A percentile compares a stretch with the other conserved stretches of the same genome.
phyloP scores from a whole-genome alignment of 2,113 vertebrate genomes.

The Hippoglossus stenolepis region DNA sequence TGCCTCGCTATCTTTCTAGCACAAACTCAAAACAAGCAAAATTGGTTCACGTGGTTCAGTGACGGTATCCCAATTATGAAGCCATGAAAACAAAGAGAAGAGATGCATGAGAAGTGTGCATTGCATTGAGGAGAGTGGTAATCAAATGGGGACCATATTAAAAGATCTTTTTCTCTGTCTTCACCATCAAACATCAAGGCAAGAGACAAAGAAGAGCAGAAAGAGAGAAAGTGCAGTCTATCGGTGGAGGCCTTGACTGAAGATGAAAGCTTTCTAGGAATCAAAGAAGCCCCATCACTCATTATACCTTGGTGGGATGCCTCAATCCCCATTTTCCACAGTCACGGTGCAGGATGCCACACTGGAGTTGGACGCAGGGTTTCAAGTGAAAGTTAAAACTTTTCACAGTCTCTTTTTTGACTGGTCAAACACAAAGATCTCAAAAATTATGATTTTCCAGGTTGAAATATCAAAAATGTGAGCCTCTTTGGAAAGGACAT shows the following conservation, averaged over 20 bases:
- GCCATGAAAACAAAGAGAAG: conserved; percentile 35
- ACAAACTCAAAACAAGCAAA: conserved; percentile 54
- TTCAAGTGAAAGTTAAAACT: conserved; percentile 50
- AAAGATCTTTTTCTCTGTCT: conserved; percentile 65
- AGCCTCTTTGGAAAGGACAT: neutral
- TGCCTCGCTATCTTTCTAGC: conserved; percentile 46
- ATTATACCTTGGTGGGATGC: conserved; percentile 75
- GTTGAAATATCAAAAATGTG: conserved; percentile 14
- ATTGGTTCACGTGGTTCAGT: conserved; percentile 62
- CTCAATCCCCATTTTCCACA: conserved; percentile 55
- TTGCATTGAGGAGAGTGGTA: conserved; percentile 45
- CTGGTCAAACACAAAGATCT: conserved; percentile 24
- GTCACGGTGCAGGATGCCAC: conserved; percentile 40
- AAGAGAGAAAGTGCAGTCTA: conserved; percentile 68
- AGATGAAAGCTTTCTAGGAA: conserved; percentile 78
- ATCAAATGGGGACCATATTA: conserved; percentile 62
- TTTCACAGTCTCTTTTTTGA: neutral
- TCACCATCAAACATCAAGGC: conserved; percentile 74
- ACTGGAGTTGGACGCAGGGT: conserved; percentile 32
- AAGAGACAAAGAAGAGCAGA: conserved; percentile 71
- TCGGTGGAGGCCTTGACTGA: conserved; percentile 73
- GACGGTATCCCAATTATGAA: conserved; percentile 72
- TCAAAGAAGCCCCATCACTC: conserved; percentile 77
- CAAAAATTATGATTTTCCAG: conserved; percentile 3
- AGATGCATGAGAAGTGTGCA: conserved; percentile 43